Base-by-base conservation (phyloP, 2,888 invertebrate genomes). In the Idaea straminata region DNA sequence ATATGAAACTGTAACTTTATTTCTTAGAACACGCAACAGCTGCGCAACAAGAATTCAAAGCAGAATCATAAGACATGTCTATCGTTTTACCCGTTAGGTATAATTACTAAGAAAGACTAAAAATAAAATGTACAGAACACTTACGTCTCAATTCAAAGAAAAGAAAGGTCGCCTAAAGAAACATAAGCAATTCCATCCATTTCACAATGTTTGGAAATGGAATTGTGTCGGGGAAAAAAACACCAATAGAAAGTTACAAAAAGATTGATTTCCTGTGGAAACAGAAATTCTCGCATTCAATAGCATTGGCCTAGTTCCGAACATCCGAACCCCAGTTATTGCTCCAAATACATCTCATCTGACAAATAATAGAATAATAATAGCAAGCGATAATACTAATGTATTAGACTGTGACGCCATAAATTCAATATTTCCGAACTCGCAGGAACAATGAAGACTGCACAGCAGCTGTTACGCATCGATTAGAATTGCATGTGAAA, bases 391-490 rank as follows among this genome's bases (percentile, higher is more conserved):
- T 47, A 47, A 47, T 47, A 47, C 47, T 47, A 68, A 71, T 76
- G 80, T 78, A 74, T 82, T 82, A 79, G 81, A 80, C 79, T 80
- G 83, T 83, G 82, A 82, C 83, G 77, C 76, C 78, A 83, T 81
- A 80, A 81, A 85, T 84, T 84, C 77, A 77, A 83, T 82, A 84
- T 82, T 76, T 59, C 25, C 59, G 34, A 25, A 25, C 13, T 59
- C 34, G 34, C 25, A 34, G 16, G 34, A 13, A 59, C 35, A 63
- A 63, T 35, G 10, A 15, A 62, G 63, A 34, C 25, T 25, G 25
- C 57, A 62, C 35, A 62, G 38, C n/a, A 15, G n/a, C 59, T 80
- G 83, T 72, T 67, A 77, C 70, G 78, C 75, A 74, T 72, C 71
- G 66, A 34, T 74, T 72, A 64, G 58, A 69, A 59, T 59, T 34